phyloP scores from a whole-genome alignment of 2,888 invertebrate species.

The Hypolimnas misippus region DNA sequence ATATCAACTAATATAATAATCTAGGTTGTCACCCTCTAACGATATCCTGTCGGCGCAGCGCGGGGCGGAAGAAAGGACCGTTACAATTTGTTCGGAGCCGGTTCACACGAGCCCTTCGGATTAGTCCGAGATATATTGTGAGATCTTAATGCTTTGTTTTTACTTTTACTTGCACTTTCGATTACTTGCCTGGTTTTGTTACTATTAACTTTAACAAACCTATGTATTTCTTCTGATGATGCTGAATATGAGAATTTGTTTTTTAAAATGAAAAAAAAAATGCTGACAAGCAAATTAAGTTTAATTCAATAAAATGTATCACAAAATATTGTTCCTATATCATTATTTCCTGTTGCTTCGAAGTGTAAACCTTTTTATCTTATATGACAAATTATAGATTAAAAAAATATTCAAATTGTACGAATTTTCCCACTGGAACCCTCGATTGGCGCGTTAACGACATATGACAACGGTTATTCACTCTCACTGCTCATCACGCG shows the following conservation, averaged over 20 bases:
- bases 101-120: slow-evolving; percentile 52
- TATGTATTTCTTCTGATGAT: too few relatives aligned
- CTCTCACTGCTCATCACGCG: slow-evolving; percentile 72
- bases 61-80: slow-evolving; percentile 54
- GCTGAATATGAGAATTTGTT: too few relatives aligned
- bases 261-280: too few relatives aligned
- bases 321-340: too few relatives aligned
- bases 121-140: slow-evolving; percentile 38
- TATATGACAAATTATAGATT: neutral
- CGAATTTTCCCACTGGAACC: slow-evolving; percentile 56
- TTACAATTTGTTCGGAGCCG: slow-evolving; percentile 47
- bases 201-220: too few relatives aligned
- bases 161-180: slow-evolving; percentile 38
- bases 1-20: neutral
- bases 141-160: slow-evolving; percentile 33
- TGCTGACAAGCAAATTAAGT: too few relatives aligned
- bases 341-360: too few relatives aligned
- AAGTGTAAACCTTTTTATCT: neutral
- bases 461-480: slow-evolving; percentile 70
- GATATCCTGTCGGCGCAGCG: slow-evolving; percentile 28
- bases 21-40: slow-evolving; percentile 27
- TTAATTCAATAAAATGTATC: too few relatives aligned
- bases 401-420: slow-evolving; percentile 5
- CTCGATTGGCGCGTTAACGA: slow-evolving; percentile 56
- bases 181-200: too few relatives aligned